Percentiles rank a stretch among this genome's conserved stretches.
These are phyloP conservation scores for Naja naja DNA, from an alignment of 2,113 vertebrate species.

Conservation along the genomic window DNA sequence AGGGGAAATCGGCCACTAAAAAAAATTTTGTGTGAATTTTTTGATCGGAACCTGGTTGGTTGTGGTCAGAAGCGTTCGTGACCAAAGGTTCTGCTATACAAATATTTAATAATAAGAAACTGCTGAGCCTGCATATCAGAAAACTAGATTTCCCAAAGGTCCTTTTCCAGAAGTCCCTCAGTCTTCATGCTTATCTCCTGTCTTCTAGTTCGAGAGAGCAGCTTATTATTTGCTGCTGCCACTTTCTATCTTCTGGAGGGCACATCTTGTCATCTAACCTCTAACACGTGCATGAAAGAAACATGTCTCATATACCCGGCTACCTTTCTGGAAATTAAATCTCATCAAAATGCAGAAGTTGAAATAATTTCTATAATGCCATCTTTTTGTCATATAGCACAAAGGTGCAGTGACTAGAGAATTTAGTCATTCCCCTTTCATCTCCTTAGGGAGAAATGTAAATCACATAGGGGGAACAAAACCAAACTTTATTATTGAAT, in stretches of 20 bases:
- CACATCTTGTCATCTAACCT: background rate
- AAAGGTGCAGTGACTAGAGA: background rate
- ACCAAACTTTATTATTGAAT: background rate
- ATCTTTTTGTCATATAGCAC: background rate
- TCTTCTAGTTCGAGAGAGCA: background rate
- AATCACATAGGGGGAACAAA: background rate
- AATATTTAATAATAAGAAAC: background rate
- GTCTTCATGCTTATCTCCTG: background rate
- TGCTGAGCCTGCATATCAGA: background rate
- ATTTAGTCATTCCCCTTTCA: background rate
- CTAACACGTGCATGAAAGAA: background rate
- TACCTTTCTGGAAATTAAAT: background rate
- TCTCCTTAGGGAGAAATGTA: background rate
- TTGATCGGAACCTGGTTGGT: too few relatives aligned
- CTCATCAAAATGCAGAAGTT: background rate
- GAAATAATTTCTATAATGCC: background rate
- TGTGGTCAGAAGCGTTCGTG: too few relatives aligned
- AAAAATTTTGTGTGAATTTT: too few relatives aligned
- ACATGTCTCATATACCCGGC: background rate
- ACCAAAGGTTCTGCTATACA: background rate
- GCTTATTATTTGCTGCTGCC: background rate
- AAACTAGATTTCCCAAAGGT: background rate
- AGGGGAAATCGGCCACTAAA: too few relatives aligned
- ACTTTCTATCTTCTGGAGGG: background rate
- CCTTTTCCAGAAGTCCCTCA: background rate